Evolutionary conservation across 1,140 invertebrate species (phyloP).

Genomic region (Drosophila paulistorum): DNA sequence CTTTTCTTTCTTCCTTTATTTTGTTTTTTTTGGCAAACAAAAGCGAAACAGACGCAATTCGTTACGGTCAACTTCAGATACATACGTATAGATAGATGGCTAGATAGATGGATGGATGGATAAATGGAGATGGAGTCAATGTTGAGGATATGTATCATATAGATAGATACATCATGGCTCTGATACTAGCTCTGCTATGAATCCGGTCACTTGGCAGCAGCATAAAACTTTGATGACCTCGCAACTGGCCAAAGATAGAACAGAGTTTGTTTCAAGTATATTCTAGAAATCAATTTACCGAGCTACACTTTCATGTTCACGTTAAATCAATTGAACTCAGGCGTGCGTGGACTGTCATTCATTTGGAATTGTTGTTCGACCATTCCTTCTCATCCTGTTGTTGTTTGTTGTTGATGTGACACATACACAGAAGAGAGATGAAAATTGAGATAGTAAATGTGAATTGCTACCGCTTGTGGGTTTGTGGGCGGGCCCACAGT

Average conservation of each 20-base stretch:
- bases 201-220: conserved; percentile 54
- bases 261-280: conserved; percentile 49
- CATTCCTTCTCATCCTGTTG: not conserved
- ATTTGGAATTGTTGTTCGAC: conserved; percentile 28
- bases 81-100: conserved; percentile 45
- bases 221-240: conserved; percentile 59
- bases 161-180: conserved; percentile 27
- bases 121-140: not conserved
- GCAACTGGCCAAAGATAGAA: conserved; percentile 32
- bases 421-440: conserved; percentile 15
- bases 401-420: conserved; percentile 24
- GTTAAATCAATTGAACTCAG: conserved; percentile 81
- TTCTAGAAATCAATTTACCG: conserved; percentile 75
- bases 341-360: conserved; percentile 74
- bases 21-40: conserved; percentile 60
- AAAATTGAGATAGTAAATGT: too few relatives aligned
- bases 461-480: conserved; percentile 34
- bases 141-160: conserved; percentile 19
- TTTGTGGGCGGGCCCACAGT: conserved; percentile 50
- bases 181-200: not conserved
- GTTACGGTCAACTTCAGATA: conserved; percentile 71
- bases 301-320: conserved; percentile 71
- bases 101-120: conserved; percentile 11
- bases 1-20: conserved; percentile 30
- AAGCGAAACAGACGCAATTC: conserved; percentile 65